Evolutionary conservation across 2,113 vertebrate species (phyloP).

Genomic region (Desmodus rotundus): DNA sequence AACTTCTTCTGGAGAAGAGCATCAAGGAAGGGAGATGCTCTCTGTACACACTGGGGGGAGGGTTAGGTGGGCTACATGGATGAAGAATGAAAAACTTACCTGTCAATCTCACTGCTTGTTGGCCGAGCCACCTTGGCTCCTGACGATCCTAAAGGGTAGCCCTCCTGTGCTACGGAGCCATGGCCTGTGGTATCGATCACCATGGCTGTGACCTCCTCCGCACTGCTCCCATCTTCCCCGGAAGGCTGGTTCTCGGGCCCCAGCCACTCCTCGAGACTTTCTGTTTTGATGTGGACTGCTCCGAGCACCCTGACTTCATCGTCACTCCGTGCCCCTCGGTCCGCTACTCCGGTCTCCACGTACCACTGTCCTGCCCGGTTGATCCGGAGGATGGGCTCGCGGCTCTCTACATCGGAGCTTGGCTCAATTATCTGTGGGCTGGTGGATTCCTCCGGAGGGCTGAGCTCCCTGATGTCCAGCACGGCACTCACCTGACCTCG

Average conservation of each 20-base stretch:
- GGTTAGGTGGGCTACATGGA: not conserved
- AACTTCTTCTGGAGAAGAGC: not conserved
- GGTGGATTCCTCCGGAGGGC: slow-evolving; percentile 89
- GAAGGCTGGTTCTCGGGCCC: slow-evolving; percentile 90
- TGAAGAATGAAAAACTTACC: slow-evolving; percentile 81
- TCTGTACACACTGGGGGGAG: not conserved
- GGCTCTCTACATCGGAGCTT: slow-evolving; percentile 83
- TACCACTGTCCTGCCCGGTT: slow-evolving; percentile 98
- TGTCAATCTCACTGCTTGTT: slow-evolving; percentile 94
- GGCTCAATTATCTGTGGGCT: slow-evolving; percentile 92
- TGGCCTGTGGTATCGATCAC: slow-evolving; percentile 94
- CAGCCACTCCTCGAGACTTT: slow-evolving; percentile 95
- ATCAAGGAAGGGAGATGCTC: not conserved
- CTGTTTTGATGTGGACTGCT: slow-evolving; percentile 92
- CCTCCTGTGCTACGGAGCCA: slow-evolving; percentile 86
- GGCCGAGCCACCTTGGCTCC: slow-evolving; percentile 87
- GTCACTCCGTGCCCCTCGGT: slow-evolving; percentile 83
- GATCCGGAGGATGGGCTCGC: slow-evolving; percentile 93
- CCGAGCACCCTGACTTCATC: slow-evolving; percentile 87
- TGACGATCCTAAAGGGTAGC: slow-evolving; percentile 80
- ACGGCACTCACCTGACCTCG: slow-evolving; percentile 84
- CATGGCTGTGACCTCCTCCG: slow-evolving; percentile 91
- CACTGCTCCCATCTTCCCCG: slow-evolving; percentile 89
- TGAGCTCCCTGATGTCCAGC: slow-evolving; percentile 87
- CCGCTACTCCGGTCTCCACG: slow-evolving; percentile 89